phyloP scores from a whole-genome alignment of 2,113 vertebrate species.

The Ursus arctos region DNA sequence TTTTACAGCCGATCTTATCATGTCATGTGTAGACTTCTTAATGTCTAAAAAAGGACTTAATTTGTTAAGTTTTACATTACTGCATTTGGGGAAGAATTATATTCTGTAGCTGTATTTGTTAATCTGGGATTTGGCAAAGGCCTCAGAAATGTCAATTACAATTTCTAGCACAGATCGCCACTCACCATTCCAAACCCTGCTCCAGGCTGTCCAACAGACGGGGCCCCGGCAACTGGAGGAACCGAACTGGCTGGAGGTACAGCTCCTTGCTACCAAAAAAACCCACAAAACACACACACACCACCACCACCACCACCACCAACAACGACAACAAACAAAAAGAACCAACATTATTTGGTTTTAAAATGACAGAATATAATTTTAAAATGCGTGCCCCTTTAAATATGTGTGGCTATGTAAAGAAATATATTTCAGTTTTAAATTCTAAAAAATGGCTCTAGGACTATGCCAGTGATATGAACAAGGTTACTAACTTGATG shows the following conservation, averaged over 20 bases:
- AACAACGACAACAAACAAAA: not conserved
- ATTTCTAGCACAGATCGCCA: not conserved
- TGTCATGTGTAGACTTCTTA: not conserved
- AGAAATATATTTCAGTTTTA: not conserved
- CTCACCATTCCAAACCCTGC: slow-evolving; percentile 96
- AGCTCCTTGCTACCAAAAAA: slow-evolving; percentile 85
- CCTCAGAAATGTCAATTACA: not conserved
- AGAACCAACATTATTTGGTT: slow-evolving; percentile 53
- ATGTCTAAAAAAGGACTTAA: slow-evolving; percentile 8
- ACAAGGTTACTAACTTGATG: not conserved
- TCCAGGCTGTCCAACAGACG: slow-evolving; percentile 91
- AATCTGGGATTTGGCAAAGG: not conserved
- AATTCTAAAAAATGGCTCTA: not conserved
- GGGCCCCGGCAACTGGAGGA: slow-evolving; percentile 85
- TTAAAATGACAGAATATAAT: slow-evolving; percentile 57
- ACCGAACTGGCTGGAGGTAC: slow-evolving; percentile 90
- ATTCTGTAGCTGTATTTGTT: not conserved
- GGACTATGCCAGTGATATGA: not conserved
- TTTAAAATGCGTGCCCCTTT: not conserved
- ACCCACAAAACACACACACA: not conserved
- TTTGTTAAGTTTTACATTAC: not conserved
- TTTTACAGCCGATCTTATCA: not conserved
- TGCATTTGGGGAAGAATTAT: not conserved
- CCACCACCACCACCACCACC: not conserved
- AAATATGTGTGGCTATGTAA: not conserved